Conservation (phyloP, 1,140 invertebrate genomes). For the Eriosoma lanigerum region DNA sequence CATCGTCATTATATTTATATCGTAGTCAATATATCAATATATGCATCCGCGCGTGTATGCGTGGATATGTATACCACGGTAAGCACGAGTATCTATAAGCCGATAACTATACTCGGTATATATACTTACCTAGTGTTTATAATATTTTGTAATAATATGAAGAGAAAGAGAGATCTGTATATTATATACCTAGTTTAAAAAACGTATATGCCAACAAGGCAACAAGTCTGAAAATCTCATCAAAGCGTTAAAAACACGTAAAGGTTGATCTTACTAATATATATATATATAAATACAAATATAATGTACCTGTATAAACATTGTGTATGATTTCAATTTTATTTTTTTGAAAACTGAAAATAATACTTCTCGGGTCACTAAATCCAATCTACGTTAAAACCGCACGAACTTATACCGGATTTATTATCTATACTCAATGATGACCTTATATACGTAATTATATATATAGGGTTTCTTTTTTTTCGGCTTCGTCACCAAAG, state of each 20-base stretch:
- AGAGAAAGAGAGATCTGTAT: neutral
- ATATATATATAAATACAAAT: too few relatives aligned
- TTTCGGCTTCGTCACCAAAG: neutral
- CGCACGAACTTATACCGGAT: constrained; percentile 39
- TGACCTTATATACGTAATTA: constrained; percentile 6
- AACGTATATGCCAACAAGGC: constrained; percentile 17
- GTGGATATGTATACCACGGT: neutral
- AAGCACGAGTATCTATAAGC: too few relatives aligned
- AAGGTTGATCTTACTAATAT: too few relatives aligned
- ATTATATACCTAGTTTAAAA: constrained; percentile 7
- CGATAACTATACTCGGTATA: too few relatives aligned
- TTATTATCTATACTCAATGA: constrained; percentile 27
- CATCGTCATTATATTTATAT: constrained; percentile 19
- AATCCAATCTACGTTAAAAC: constrained; percentile 42
- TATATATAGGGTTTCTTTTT: constrained; percentile 3
- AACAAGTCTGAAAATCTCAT: constrained; percentile 47
- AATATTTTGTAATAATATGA: neutral
- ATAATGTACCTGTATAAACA: neutral
- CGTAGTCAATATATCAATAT: neutral
- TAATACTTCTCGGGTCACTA: constrained; percentile 36
- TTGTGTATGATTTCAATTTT: constrained; percentile 2
- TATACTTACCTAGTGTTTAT: constrained; percentile 7
- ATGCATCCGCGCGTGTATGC: neutral
- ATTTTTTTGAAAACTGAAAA: constrained; percentile 11
- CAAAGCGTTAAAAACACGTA: constrained; percentile 49